Evolutionary conservation across 1,140 invertebrate genomes (phyloP).

Genomic region (Bombus terrestris): DNA sequence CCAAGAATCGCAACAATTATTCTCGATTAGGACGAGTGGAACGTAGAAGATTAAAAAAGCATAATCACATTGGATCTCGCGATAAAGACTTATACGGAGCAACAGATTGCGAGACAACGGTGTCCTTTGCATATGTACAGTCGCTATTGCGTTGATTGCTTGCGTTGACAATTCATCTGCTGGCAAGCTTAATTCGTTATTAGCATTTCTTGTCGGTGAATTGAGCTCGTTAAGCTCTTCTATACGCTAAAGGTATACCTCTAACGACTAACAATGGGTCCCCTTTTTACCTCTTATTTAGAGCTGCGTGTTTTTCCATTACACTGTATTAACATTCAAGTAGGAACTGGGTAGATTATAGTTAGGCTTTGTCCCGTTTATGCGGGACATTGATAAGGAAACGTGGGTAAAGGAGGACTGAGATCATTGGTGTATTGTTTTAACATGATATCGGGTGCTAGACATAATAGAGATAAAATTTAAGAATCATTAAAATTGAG

Average conservation of each 20-base stretch:
- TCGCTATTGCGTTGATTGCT: background rate
- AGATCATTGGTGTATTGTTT: background rate
- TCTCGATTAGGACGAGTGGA: background rate
- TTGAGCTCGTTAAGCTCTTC: constrained; percentile 26
- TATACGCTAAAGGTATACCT: background rate
- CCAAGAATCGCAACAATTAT: background rate
- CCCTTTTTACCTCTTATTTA: background rate
- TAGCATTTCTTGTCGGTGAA: constrained; percentile 39
- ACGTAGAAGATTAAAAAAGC: background rate
- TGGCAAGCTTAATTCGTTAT: constrained; percentile 32
- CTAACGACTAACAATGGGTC: background rate
- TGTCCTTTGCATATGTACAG: background rate
- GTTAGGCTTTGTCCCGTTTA: background rate
- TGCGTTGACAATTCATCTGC: background rate
- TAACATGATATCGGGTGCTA: background rate
- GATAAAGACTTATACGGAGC: background rate
- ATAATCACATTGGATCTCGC: background rate
- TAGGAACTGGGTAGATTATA: background rate
- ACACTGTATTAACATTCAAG: background rate
- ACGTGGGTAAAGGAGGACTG: background rate
- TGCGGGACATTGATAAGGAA: background rate
- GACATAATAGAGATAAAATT: background rate
- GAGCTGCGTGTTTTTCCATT: background rate
- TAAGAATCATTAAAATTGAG: background rate
- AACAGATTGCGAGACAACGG: background rate